These are phyloP conservation scores for Tricholaema leucomelas DNA, from an alignment of 2,113 vertebrate genomes.

Conservation along the genomic window DNA sequence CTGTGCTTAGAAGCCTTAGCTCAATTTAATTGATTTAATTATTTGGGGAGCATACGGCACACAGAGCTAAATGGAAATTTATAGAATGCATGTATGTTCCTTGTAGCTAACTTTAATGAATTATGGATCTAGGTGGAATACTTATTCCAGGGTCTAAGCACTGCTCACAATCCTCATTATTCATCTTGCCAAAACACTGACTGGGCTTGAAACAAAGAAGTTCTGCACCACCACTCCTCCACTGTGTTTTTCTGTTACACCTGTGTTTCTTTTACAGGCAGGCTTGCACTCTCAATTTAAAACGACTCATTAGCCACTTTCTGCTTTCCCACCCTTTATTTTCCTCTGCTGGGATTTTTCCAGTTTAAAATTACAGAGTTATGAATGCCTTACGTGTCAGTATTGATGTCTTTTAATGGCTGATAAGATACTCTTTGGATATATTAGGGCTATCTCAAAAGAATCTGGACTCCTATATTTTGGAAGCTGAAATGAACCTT, in stretches of 20 bases:
- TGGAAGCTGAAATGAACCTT: neutral
- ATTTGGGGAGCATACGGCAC: neutral
- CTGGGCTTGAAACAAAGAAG: neutral
- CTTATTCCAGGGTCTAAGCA: neutral
- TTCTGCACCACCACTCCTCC: neutral
- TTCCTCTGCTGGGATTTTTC: neutral
- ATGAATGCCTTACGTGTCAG: neutral
- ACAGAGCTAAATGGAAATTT: neutral
- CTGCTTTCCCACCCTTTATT: neutral
- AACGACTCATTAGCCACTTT: neutral
- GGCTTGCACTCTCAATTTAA: neutral
- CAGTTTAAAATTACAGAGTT: neutral
- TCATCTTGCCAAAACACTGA: neutral
- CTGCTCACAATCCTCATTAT: neutral
- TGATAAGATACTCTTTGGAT: neutral
- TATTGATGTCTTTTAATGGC: neutral
- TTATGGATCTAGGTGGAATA: neutral
- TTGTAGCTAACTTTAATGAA: neutral
- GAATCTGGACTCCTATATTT: neutral
- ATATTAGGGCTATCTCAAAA: neutral
- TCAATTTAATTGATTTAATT: neutral
- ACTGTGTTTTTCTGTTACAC: neutral
- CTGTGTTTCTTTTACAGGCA: neutral
- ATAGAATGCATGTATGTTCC: neutral
- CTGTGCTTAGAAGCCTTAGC: neutral